Base-by-base conservation (phyloP, 2,888 invertebrate genomes). In the Cecidostiba fungosa region DNA sequence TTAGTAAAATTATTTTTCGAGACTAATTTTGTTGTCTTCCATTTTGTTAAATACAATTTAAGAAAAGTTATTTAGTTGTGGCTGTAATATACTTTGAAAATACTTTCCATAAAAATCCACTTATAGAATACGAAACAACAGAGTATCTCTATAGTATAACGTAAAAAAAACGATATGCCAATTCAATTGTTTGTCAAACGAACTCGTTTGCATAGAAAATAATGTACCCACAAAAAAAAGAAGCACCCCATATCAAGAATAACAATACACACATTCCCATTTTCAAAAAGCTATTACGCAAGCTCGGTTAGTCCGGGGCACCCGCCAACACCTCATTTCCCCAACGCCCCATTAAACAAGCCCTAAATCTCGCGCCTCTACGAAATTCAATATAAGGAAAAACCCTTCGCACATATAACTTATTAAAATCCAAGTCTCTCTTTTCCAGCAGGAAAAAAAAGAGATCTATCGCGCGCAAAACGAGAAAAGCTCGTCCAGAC, bases 301-400 rank as follows among this genome's bases (percentile, higher is more conserved):
- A 26, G 16, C 29, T 66, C 66, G 66, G 66, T 66, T 66, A 66
- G 66, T 29, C 29, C 26, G 10, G 19, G 29, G 19, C 79, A 19
- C 26, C 69, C 23, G 39, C 43, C 43, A 19, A n/a, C 14, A 70
- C 23, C 69, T 78, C 29, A 43, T 82, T 79, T 59, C 54, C 59
- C 43, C 23, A 73, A 74, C 39, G 74, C 36, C 14, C 66, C 83
- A 87, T 89, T 85, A 88, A 85, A 85, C 69, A 86, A 76, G 39
- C 62, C 54, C 43, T 66, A 32, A 16, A 66, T 66, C 66, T 66
- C 54, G 54, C 0, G 54, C 54, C 54, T 43, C 1, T 69, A 23
- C 14, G 23, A 23, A 74, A 79, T 79, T 78, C 77, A 83, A 77
- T 72, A 72, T 43, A 59, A 70, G 43, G 50, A 54, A 66, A 74